Base-by-base conservation (phyloP, 2,797 vertebrate genomes). In the Sebastes wilsoni region DNA sequence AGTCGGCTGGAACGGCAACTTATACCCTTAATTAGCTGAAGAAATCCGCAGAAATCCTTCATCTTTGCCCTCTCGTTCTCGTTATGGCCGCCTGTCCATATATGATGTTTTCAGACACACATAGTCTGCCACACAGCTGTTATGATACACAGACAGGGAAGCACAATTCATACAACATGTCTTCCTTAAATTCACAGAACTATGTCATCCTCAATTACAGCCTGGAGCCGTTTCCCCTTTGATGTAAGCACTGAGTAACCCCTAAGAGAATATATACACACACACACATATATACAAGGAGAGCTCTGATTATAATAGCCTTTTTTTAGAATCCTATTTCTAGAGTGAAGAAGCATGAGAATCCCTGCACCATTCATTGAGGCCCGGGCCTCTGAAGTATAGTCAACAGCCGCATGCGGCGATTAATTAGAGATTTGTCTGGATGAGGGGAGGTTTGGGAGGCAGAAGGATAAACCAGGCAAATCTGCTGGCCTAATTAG, bases 391-490 rank as follows among this genome's bases (percentile, higher is more conserved):
- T 93, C 89, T 90, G 87, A 93, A 87, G 92, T 89, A 86, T 79
- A 88, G 91, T 93, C 93, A 92, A 92, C 91, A 88, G 91, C 92
- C 87, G 89, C 88, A 85, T 86, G 85, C 75, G 6, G 81, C 86
- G 90, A 94, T 94, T 94, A 94, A 94, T 95, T 94, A 92, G 86
- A 93, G 87, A 94, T 94, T 94, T 92, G 88, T 93, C 85, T 93
- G 80, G 69, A 88, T 87, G 93, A 92, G 90, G 86, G 89, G 89
- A 88, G 89, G 87, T 89, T 92, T 87, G 89, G 88, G 89, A 91
- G 84, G 92, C 87, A 89, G 77, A 81, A 67, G 91, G 88, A 92
- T 89, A 91, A 92, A 86, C 87, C 89, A 81, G 80, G 83, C 67
- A 93, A 94, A 94, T 93, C 89, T 92, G 87, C 89, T 88, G 92